Percentiles rank a stretch among this genome's conserved stretches.
Evolutionary conservation across 2,888 invertebrate genomes (phyloP).

Genomic region (Dryobotodes eremita): DNA sequence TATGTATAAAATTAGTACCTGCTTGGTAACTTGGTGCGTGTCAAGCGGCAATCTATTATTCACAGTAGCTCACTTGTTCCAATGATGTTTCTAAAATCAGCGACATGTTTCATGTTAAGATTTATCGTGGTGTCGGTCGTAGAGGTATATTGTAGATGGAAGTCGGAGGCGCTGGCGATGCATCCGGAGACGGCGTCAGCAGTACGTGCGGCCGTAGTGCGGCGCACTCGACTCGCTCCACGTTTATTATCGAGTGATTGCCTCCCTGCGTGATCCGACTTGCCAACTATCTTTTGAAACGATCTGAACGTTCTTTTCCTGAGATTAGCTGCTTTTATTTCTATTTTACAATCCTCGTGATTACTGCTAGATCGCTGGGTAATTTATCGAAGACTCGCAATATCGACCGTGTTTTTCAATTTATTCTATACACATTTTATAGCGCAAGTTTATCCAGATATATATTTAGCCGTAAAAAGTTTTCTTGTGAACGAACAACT

Average conservation of each 20-base stretch:
- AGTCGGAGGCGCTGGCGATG: slow-evolving; percentile 74
- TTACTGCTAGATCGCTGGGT: slow-evolving; percentile 57
- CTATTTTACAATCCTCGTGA: slow-evolving; percentile 77
- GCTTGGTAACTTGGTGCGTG: slow-evolving; percentile 7
- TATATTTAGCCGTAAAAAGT: slow-evolving; percentile 56
- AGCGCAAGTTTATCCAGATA: slow-evolving; percentile 40
- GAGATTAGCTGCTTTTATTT: slow-evolving; percentile 83
- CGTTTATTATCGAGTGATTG: slow-evolving; percentile 90
- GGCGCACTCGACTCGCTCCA: slow-evolving; percentile 83
- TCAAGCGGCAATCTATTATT: slow-evolving; percentile 24
- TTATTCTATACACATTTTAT: slow-evolving; percentile 7
- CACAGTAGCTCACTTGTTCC: slow-evolving; percentile 3
- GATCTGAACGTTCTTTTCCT: slow-evolving; percentile 79
- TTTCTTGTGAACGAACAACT: slow-evolving; percentile 51
- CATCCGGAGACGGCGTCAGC: slow-evolving; percentile 82
- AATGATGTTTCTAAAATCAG: slow-evolving; percentile 40
- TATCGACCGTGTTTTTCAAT: slow-evolving; percentile 32
- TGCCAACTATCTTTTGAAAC: slow-evolving; percentile 83
- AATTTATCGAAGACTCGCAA: slow-evolving; percentile 43
- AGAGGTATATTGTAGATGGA: slow-evolving; percentile 71
- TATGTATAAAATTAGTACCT: slow-evolving; percentile 1
- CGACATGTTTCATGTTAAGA: slow-evolving; percentile 67
- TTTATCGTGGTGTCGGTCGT: slow-evolving; percentile 69
- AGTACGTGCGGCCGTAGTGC: slow-evolving; percentile 82
- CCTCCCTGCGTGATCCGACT: slow-evolving; percentile 88